phyloP scores from a whole-genome alignment of 2,797 vertebrate genomes.

The Brachymystax lenok region DNA sequence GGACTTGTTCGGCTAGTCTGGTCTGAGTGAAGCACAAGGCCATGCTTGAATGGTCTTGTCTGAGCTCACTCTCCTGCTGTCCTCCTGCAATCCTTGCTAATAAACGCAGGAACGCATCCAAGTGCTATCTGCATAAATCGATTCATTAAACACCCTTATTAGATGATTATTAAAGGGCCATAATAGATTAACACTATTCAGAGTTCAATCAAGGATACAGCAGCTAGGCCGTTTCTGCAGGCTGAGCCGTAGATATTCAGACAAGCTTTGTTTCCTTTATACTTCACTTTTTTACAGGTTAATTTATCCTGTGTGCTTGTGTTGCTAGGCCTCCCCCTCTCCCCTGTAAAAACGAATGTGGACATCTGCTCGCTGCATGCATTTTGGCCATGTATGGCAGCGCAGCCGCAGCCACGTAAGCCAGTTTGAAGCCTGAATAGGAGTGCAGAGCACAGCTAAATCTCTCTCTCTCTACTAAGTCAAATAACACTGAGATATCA shows the following conservation, averaged over 20 bases:
- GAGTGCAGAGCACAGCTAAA: constrained; percentile 15
- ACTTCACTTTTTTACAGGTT: neutral
- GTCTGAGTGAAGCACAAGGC: neutral
- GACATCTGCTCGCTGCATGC: constrained; percentile 15
- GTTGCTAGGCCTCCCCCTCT: neutral
- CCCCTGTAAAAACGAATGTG: neutral
- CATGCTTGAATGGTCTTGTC: neutral
- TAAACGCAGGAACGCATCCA: neutral
- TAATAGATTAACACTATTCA: neutral
- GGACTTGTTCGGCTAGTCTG: neutral
- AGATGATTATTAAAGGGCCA: neutral
- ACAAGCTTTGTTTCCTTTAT: neutral
- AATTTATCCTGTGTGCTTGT: constrained; percentile 1
- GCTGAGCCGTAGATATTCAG: neutral
- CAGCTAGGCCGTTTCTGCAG: neutral
- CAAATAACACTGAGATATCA: neutral
- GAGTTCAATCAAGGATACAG: neutral
- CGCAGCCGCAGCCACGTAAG: constrained; percentile 22
- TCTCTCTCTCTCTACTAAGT: constrained; percentile 10
- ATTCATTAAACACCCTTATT: neutral
- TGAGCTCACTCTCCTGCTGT: neutral
- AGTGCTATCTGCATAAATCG: neutral
- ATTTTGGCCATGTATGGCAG: constrained; percentile 63
- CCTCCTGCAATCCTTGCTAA: neutral
- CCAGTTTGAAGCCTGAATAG: constrained; percentile 12